Evolutionary conservation across 2,113 vertebrate species (phyloP), one percentile per base, ranked within the genome.

Genomic region (Ploceus nigricollis): DNA sequence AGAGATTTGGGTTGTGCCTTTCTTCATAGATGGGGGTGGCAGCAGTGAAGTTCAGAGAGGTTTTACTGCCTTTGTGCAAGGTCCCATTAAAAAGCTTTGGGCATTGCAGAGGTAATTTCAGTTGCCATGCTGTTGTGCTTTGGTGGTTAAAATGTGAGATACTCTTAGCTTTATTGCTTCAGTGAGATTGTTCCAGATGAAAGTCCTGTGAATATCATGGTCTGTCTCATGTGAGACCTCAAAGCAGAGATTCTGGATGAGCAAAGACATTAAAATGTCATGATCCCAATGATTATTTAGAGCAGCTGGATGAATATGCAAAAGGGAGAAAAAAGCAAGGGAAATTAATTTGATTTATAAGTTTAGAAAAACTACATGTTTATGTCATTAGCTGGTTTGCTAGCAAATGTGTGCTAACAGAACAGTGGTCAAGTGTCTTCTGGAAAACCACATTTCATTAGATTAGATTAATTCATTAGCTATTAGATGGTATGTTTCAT

Each of bases 271-370:
- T 69, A 60, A 56, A 14, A 16, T 81, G 8, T 30, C 24, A 53
- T 44, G 37, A 11, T 81, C n/a, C 35, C 30, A 25, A n/a, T 22
- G 25, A 14, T 56, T 44, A 30, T 56, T 73, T 28, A n/a, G 10
- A 40, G 51, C 6, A 70, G 12, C 24, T 82, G 50, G 50, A 73
- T 73, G 45, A 86, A 53, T 24, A 53, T 1, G 1, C 7, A 13
- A 35, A 51, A 35, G 10, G 1, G 1, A 0, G 1, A 0, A 0
- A 3, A 17, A 57, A 40, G 9, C 16, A 47, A 40, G 9, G 3
- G 21, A 31, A 30, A 47, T 47, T 22, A 22, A 27, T 72, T 54
- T 45, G 11, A 2, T 66, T 83, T 69, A 21, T 31, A 72, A 18
- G 2, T 57, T 71, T 53, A 42, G 37, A 71, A 76, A 56, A 66